A percentile compares a stretch with the other conserved stretches of the same genome.
Evolutionary conservation across 2,113 vertebrate genomes (phyloP).

Genomic region (Engraulis encrasicolus): DNA sequence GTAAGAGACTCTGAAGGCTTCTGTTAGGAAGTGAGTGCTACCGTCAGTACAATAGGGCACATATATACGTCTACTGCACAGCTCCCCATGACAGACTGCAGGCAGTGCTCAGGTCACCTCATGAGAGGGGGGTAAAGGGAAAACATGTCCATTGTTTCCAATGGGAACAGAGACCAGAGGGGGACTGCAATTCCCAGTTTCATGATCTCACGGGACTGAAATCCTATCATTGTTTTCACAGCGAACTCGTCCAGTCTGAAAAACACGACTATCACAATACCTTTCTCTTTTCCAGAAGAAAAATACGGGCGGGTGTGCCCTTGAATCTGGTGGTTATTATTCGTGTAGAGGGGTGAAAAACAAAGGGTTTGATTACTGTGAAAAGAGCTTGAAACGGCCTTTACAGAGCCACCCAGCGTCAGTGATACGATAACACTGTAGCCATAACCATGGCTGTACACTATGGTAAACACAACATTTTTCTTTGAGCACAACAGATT

Average conservation of each 20-base stretch:
- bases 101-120: conserved; percentile 15
- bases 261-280: conserved; percentile 52
- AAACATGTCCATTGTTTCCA: conserved; percentile 69
- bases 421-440: not conserved
- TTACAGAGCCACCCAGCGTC: not conserved
- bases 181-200: conserved; percentile 46
- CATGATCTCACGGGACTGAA: conserved; percentile 44
- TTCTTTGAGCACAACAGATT: not conserved
- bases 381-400: conserved; percentile 26
- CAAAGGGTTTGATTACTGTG: conserved; percentile 15
- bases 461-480: not conserved
- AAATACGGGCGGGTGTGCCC: conserved; percentile 34
- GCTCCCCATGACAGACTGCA: conserved; percentile 19
- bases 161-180: conserved; percentile 60
- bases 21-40: not conserved
- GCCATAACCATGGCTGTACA: not conserved
- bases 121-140: conserved; percentile 37
- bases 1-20: not conserved
- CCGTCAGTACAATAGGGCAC: not conserved
- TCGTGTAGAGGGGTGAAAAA: conserved; percentile 32
- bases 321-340: not conserved
- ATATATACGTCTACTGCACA: conserved; percentile 17
- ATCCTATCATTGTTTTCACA: conserved; percentile 62
- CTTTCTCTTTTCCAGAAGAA: conserved; percentile 32
- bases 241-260: conserved; percentile 44